Evolutionary conservation across 2,888 invertebrate genomes (phyloP).

Genomic region (Mayetiola destructor): DNA sequence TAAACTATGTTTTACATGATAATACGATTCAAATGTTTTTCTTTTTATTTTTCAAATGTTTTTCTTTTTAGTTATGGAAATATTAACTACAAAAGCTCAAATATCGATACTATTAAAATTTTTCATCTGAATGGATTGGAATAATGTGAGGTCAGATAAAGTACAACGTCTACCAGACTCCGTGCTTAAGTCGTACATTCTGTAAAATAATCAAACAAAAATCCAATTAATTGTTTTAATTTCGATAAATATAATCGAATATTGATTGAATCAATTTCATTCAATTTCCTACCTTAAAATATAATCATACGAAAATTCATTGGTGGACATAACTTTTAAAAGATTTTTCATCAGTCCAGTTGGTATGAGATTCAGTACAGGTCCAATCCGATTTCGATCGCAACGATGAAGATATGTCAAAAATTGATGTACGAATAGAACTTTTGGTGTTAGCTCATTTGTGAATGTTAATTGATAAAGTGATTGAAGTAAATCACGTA

Average conservation of each 20-base stretch:
- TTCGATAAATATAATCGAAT: background rate
- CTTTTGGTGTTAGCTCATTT: constrained; percentile 69
- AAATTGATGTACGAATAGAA: constrained; percentile 68
- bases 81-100: background rate
- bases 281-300: constrained; percentile 25
- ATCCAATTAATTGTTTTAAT: background rate
- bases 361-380: constrained; percentile 61
- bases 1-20: background rate
- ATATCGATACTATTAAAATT: constrained; percentile 26
- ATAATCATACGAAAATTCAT: constrained; percentile 32
- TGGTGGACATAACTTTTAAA: constrained; percentile 44
- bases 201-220: constrained; percentile 21
- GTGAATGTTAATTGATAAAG: constrained; percentile 47
- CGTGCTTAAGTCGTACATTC: constrained; percentile 58
- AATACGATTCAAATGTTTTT: background rate
- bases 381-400: constrained; percentile 54
- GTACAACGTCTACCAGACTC: constrained; percentile 66
- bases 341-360: constrained; percentile 62
- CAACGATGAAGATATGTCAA: constrained; percentile 59
- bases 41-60: background rate
- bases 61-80: background rate
- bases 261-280: background rate
- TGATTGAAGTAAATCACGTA: constrained; percentile 54
- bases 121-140: constrained; percentile 59
- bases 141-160: constrained; percentile 72